Base-by-base conservation (phyloP, 2,797 vertebrate genomes). In the Ctenopoma kingsleyae region DNA sequence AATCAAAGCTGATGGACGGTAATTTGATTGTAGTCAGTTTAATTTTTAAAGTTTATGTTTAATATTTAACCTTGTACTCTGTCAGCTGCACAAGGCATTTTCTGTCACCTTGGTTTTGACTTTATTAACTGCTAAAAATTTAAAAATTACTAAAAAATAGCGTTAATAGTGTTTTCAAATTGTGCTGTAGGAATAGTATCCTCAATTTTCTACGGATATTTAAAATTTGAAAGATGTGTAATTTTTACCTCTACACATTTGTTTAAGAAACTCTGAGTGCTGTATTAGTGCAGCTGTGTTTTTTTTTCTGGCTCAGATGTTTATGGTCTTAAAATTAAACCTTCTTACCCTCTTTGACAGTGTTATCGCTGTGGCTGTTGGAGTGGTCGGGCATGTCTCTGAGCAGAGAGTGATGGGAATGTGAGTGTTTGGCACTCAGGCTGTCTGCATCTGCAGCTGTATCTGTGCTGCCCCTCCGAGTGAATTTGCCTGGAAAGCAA, bases 311-410 rank as follows among this genome's bases (percentile, higher is more conserved):
- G 5, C n/a, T n/a, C n/a, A n/a, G 32, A 8, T 35, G 32, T 2
- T 35, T 7, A 3, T 19, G 17, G 4, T n/a, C 41, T 46, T 32
- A 4, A 50, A 15, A 51, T 11, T 13, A 8, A 22, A 10, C 19
- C 2, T 49, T 13, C 75, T 84, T 81, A 94, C 96, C 97, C 91
- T 98, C 96, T 89, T 95, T 97, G 84, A 96, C 94, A 0, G 96
- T 95, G 86, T 97, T 97, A 8, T 99, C 98, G 19, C 97, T 96
- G 27, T 99, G 97, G 91, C 97, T 99, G 94, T 99, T 98, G 22
- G 98, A 96, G 84, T 97, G 97, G 85, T 99, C 98, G 0, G 97
- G 97, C 74, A 96, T 89, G 13, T 98, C 97, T 6, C 96, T 91
- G 64, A 98, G 93, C 77, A 99, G 91, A 0, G 98, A 99, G 74